These are phyloP conservation scores for Dolomedes plantarius DNA, from an alignment of 2,888 invertebrate species.

Conservation along the genomic window DNA sequence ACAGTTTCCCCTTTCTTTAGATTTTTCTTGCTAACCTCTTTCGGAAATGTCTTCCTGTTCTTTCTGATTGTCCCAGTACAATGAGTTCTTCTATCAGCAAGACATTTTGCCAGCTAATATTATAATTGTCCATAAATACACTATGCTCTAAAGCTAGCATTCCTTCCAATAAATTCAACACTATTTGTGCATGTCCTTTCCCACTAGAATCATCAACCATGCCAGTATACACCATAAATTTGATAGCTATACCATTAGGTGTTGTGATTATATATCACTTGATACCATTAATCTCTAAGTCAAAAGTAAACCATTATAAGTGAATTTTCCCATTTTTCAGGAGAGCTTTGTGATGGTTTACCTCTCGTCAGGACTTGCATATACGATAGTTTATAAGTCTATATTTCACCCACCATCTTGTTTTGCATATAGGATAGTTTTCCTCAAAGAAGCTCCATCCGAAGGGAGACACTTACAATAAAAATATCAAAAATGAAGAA, in stretches of 20 bases:
- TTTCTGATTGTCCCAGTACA: constrained; percentile 9
- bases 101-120: neutral
- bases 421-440: no score
- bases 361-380: no score
- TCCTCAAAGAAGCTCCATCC: no score
- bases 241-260: constrained; percentile 20
- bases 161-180: constrained; percentile 10
- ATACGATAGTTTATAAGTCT: no score
- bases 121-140: neutral
- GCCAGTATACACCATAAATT: constrained; percentile 19
- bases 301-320: no score
- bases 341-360: no score
- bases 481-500: no score
- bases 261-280: constrained; percentile 26
- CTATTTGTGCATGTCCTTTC: constrained; percentile 3
- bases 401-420: no score
- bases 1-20: constrained; percentile 27
- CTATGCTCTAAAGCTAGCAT: constrained; percentile 1
- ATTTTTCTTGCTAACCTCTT: constrained; percentile 15
- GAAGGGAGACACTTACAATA: no score
- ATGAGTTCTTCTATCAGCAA: constrained; percentile 5
- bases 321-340: no score
- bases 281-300: neutral
- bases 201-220: constrained; percentile 20
- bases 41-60: constrained; percentile 1